Conservation (phyloP, 2,888 invertebrate genomes). For the Drosophila prolongata region DNA sequence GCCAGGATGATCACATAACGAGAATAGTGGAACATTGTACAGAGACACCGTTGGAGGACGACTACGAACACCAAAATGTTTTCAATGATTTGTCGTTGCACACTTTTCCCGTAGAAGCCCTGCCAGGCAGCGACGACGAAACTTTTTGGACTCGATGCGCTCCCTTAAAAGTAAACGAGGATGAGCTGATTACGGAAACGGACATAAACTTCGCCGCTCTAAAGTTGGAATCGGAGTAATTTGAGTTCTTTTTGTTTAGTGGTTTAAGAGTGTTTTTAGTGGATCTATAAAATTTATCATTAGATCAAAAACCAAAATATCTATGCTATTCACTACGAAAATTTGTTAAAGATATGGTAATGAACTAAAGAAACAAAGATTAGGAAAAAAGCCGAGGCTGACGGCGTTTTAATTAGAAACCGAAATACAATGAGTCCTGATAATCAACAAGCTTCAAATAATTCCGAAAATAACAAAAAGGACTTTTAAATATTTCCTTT, state of each 20-base stretch:
- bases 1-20: constrained; percentile 58
- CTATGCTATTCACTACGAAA: too few species aligned
- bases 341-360: too few species aligned
- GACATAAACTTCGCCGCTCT: constrained; percentile 8
- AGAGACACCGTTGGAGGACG: constrained; percentile 88
- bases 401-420: too few species aligned
- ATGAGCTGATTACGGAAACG: constrained; percentile 49
- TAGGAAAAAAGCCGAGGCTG: too few species aligned
- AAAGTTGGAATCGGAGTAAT: constrained; percentile 3
- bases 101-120: constrained; percentile 86
- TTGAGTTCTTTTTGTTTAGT: neutral
- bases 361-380: too few species aligned
- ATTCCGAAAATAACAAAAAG: too few species aligned
- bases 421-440: too few species aligned
- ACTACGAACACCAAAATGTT: constrained; percentile 89
- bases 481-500: too few species aligned
- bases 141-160: constrained; percentile 49
- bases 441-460: too few species aligned
- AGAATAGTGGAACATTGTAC: constrained; percentile 84
- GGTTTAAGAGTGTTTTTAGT: neutral
- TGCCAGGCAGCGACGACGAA: constrained; percentile 84
- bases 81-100: constrained; percentile 93
- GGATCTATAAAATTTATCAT: neutral
- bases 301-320: neutral
- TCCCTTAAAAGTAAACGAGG: constrained; percentile 59